These are phyloP conservation scores for Drosophila nigricruria DNA, from an alignment of 2,888 invertebrate species.

Conservation along the genomic window DNA sequence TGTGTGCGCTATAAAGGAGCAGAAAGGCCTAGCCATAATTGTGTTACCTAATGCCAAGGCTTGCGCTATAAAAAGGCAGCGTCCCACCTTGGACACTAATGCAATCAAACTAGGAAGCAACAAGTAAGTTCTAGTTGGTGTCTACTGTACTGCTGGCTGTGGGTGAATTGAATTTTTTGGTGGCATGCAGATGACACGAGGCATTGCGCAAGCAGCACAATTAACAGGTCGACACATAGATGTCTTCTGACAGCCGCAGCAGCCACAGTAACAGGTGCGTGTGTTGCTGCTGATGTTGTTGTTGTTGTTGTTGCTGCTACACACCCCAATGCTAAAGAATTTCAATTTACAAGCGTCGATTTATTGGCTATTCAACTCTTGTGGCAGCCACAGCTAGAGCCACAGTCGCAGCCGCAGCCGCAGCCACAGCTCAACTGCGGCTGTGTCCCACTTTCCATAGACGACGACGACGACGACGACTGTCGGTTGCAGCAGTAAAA, in stretches of 20 bases:
- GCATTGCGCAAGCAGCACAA: constrained; percentile 70
- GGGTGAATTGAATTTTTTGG: constrained; percentile 18
- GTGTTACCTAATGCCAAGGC: constrained; percentile 4
- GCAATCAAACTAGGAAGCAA: background rate
- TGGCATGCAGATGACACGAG: constrained; percentile 63
- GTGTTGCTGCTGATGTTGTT: constrained; percentile 4
- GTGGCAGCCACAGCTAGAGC: constrained; percentile 37
- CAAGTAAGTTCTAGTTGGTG: background rate
- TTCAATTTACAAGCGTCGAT: constrained; percentile 82
- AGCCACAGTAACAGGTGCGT: constrained; percentile 18
- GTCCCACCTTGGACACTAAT: background rate
- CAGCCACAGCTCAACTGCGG: constrained; percentile 37
- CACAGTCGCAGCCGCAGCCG: constrained; percentile 34
- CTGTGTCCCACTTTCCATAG: constrained; percentile 78
- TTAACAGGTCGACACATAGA: constrained; percentile 38
- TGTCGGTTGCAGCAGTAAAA: constrained; percentile 53
- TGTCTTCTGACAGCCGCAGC: constrained; percentile 34
- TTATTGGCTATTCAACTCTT: constrained; percentile 85
- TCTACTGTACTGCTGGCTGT: constrained; percentile 19
- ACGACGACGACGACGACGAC: constrained; percentile 39
- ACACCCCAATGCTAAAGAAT: constrained; percentile 68
- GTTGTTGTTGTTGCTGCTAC: constrained; percentile 19
- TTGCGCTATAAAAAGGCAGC: background rate
- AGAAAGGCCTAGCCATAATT: constrained; percentile 7
- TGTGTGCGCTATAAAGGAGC: background rate